Base-by-base conservation (phyloP, 1,140 invertebrate genomes). In the Bombus waltoni region DNA sequence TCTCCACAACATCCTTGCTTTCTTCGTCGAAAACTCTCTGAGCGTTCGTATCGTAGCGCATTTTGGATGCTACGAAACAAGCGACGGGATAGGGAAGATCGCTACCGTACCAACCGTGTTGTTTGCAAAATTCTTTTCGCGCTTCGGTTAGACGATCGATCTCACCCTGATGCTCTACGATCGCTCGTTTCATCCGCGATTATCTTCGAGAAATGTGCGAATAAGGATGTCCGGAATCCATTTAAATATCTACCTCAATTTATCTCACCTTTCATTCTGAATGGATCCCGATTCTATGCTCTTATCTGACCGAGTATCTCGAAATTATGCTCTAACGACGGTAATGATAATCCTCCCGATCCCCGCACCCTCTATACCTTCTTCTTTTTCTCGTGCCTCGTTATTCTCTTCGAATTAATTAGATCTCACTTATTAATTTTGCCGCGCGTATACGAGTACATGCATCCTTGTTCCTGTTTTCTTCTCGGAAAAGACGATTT, bases 291-390 rank as follows among this genome's bases (percentile, higher is more conserved):
- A 86, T 88, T 81, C 77, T 73, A 42, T 53, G n/a, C 35, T 47
- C 28, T 84, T 87, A 88, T 88, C 86, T 79, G 53, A 53, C 75
- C 65, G 62, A 87, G 79, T 87, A 87, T 87, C 86, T 75, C 53
- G 35, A 70, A 74, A 78, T 76, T 87, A 83, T 44, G 32, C 71
- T 38, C 59, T 72, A 87, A 89, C 65, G 77, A 87, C 59, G 86
- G 22, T 87, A 88, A 74, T 70, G 40, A 38, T 62, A 65, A n/a
- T 59, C 18, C 44, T 66, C 44, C 59, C 38, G 38, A 42, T 11
- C 28, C 38, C 25, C 78, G 28, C 28, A 11, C 13, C 44, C 35
- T 44, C 57, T 35, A 6, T 1, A 18, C 40, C 25, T 59, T 42
- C 66, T 59, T 25, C 38, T 78, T 70, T 25, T 28, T 62, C 87